Base-by-base conservation (phyloP, 37 sponge, comb jelly and placozoan species). In the Theonella swinhoei region DNA sequence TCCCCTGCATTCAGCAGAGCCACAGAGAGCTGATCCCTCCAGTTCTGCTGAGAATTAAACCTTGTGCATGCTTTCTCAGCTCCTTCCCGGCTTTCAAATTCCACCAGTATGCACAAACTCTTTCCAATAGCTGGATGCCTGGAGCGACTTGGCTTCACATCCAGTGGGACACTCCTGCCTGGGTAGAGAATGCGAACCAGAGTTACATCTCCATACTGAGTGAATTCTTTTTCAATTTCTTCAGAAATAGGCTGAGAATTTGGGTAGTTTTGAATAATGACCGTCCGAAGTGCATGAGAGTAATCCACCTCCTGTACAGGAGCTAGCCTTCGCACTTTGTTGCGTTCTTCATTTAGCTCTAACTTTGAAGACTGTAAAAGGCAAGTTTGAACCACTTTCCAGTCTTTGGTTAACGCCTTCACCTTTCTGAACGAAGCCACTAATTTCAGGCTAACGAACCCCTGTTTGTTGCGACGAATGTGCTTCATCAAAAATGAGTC, bases 401-500 rank as follows among this genome's bases (percentile, higher is more conserved):
- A 92, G 68, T 95, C 96, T 59, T 95, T 94, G 2, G 92, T 91
- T 34, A 95, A 60, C 11, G 85, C 66, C 75, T 97, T 95, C 22
- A 97, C 88, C 75, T 95, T 97, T 19, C 92, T 70, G 34, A 97
- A 74, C 29, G 95, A 95, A 1, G 98, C 85, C 28, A 97, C 87
- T 59, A 95, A 79, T 79, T 94, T 97, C 25, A 97, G 73, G 41
- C 91, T 95, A 28, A 97, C 98, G 38, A 83, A 92, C 11, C 98
- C 98, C 59, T 88, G 87, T 59, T 91, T 88, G 75, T 95, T 95
- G 7, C 95, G 68, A 42, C 77, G 75, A 64, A 97, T 97, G 84
- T 97, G 98, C 74, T 95, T 97, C 82, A 89, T 85, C 47, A 97
- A 68, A 47, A 95, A 95, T 36, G 91, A 85, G 39, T 97, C 95